These are phyloP conservation scores for Pyralis farinalis DNA, from an alignment of 2,888 invertebrate species.

Conservation along the genomic window DNA sequence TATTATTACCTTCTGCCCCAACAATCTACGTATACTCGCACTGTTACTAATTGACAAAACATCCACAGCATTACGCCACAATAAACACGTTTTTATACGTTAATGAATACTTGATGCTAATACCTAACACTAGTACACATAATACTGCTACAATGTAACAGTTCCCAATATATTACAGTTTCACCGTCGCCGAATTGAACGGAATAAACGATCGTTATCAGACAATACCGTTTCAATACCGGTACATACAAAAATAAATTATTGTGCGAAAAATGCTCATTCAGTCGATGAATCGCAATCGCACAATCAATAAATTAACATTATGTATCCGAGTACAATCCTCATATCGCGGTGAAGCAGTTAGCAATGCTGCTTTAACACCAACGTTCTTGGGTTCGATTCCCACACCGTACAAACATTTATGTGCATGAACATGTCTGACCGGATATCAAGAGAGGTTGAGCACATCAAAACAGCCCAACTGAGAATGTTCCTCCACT, in stretches of 20 bases:
- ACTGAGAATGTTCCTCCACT: no score
- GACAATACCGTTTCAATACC: constrained; percentile 28
- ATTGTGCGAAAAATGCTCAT: constrained; percentile 16
- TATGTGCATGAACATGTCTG: no score
- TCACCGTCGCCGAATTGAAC: constrained; percentile 10
- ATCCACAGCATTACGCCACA: constrained; percentile 2
- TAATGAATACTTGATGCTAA: neutral
- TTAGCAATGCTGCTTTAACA: no score
- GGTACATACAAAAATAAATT: constrained; percentile 9
- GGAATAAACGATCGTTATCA: constrained; percentile 26
- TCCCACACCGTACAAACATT: no score
- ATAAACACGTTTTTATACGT: constrained; percentile 1
- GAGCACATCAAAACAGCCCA: no score
- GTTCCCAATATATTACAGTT: neutral
- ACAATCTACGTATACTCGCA: neutral
- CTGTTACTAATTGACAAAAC: constrained; percentile 1
- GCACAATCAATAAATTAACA: no score
- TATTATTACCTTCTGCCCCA: no score
- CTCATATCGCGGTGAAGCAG: no score
- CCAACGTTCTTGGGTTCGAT: no score
- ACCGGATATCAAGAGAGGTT: no score
- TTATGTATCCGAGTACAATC: no score
- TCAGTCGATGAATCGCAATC: no score
- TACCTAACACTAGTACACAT: neutral
- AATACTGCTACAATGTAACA: neutral